Evolutionary conservation across 2,113 vertebrate species (phyloP).

Genomic region (Brienomyrus longianalis): DNA sequence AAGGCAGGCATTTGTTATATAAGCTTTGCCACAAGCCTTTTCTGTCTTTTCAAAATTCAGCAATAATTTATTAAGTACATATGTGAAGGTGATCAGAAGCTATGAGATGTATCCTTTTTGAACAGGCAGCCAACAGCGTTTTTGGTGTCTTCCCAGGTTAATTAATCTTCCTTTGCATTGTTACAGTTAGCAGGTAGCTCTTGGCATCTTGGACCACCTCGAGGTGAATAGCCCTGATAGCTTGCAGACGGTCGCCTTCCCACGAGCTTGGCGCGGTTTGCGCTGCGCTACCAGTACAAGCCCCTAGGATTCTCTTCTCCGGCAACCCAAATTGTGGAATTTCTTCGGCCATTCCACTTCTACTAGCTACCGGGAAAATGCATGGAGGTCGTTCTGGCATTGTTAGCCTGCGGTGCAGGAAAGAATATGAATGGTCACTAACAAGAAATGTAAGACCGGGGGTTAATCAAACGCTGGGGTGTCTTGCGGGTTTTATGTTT

Average conservation of each 20-base stretch:
- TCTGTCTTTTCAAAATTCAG: background rate
- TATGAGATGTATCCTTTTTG: background rate
- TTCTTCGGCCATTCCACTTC: background rate
- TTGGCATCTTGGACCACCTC: background rate
- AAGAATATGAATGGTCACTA: background rate
- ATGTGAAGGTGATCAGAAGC: background rate
- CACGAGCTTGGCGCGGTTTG: background rate
- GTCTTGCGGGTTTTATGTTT: background rate
- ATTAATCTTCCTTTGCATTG: constrained; percentile 17
- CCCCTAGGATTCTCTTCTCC: constrained; percentile 13
- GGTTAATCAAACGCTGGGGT: constrained; percentile 6
- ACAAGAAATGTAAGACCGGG: background rate
- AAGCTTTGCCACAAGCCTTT: background rate
- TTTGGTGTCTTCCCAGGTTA: constrained; percentile 10
- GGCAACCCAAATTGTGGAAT: background rate
- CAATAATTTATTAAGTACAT: background rate
- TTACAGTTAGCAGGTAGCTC: background rate
- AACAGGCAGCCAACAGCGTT: background rate
- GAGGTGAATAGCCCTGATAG: background rate
- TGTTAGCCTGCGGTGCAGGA: background rate
- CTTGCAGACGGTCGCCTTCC: background rate
- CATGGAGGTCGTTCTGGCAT: background rate
- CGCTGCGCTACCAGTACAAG: background rate
- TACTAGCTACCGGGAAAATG: background rate
- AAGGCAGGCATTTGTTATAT: background rate